Percentiles rank a stretch among this genome's conserved stretches.
Evolutionary conservation across 2,888 invertebrate genomes (phyloP).

Genomic region (Hirtodrosophila confusa): DNA sequence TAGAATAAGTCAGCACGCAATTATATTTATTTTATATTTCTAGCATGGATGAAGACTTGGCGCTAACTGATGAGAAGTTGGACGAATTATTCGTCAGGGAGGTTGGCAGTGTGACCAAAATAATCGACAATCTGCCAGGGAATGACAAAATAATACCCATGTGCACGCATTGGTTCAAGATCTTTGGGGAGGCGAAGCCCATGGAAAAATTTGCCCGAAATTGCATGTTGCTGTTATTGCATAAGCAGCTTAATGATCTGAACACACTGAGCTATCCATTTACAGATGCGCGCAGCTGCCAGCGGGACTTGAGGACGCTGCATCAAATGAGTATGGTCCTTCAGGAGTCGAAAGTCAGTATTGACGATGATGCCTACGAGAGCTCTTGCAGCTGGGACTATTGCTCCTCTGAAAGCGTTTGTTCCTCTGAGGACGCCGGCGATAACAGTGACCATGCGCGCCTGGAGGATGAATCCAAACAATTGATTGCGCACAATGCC

Average conservation of each 20-base stretch:
- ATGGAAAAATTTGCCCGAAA: constrained; percentile 78
- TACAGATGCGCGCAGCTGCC: constrained; percentile 55
- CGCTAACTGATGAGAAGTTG: constrained; percentile 32
- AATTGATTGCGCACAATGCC: constrained; percentile 29
- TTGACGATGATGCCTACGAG: constrained; percentile 2
- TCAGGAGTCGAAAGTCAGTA: neutral
- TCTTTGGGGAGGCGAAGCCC: constrained; percentile 62
- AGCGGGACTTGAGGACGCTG: constrained; percentile 58
- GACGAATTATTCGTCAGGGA: constrained; percentile 57
- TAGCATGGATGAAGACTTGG: constrained; percentile 14
- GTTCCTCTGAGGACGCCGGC: neutral
- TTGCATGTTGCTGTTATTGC: constrained; percentile 74
- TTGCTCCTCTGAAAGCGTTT: neutral
- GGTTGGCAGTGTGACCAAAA: constrained; percentile 36
- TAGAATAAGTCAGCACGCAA: neutral
- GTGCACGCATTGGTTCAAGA: constrained; percentile 75
- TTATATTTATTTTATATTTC: neutral
- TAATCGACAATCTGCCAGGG: constrained; percentile 30
- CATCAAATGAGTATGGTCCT: constrained; percentile 37
- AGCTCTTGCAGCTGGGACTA: neutral
- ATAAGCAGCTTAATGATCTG: constrained; percentile 71
- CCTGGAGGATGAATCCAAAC: constrained; percentile 11
- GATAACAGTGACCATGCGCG: neutral
- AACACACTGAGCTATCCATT: constrained; percentile 64
- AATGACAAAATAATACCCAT: constrained; percentile 16